Base-by-base conservation (phyloP, 2,797 vertebrate genomes). In the Brachymystax lenok region DNA sequence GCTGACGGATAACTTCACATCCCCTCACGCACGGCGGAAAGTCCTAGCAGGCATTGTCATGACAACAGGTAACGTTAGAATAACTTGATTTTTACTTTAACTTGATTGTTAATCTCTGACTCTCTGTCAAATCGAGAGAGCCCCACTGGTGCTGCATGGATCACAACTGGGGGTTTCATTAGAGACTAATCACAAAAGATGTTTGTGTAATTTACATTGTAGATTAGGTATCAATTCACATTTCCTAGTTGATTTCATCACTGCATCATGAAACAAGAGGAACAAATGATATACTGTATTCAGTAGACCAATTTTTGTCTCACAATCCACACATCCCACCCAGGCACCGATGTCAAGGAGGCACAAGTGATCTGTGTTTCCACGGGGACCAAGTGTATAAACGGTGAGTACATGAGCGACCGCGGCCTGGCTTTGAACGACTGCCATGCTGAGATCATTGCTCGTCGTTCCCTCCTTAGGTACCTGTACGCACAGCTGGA, bases 371-470 rank as follows among this genome's bases (percentile, higher is more conserved):
- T 97, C 79, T 96, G 96, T 50, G 90, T 96, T 74, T 95, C 96
- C 12, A 96, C 96, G 2, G 96, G 96, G 79, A 97, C 96, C 7
- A 97, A 97, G 56, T 97, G 96, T 59, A 96, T 97, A 75, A 97
- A 97, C 8, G 96, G 96, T 1, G 96, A 97, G 88, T 96, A 97
- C 79, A 97, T 97, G 96, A 97, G 96, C 1, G 96, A 96, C 69
- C 95, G 95, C 8, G 96, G 96, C 35, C 92, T 97, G 5, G 96
- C 96, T 0, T 73, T 97, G 10, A 97, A 97, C 1, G 96, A 97
- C 83, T 97, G 96, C 84, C 96, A 97, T 0, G 96, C 96, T 0
- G 96, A 97, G 84, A 97, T 97, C 73, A 86, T 97, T 30, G 89
- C 96, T 50, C 95, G 96, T 0, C 86, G 96, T 12, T 96, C 95